Conservation (phyloP, 2,113 vertebrate species). For the cattle (Bos taurus) region ARS-UCD2.0 NC_037329.1:117934001-117934500, state of each 20-base stretch:
- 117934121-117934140: background rate
- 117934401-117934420: background rate
- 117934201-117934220: background rate
- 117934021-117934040: no score
- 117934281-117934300: background rate
- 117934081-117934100: background rate
- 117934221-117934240: background rate
- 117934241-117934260: background rate
- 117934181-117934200: background rate
- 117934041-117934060: background rate
- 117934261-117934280: background rate
- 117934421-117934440: background rate
- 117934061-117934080: slow-evolving; percentile 16
- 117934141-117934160: background rate
- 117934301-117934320: background rate
- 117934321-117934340: background rate
- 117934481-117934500: background rate
- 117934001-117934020: no score
- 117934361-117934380: background rate
- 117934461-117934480: background rate
- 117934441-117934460: background rate
- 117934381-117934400: background rate
- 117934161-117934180: background rate
- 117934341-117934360: background rate
- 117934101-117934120: background rate